A percentile compares a stretch with the other conserved stretches of the same genome.
phyloP scores from a whole-genome alignment of 2,113 vertebrate species.

The Bos indicus region DNA sequence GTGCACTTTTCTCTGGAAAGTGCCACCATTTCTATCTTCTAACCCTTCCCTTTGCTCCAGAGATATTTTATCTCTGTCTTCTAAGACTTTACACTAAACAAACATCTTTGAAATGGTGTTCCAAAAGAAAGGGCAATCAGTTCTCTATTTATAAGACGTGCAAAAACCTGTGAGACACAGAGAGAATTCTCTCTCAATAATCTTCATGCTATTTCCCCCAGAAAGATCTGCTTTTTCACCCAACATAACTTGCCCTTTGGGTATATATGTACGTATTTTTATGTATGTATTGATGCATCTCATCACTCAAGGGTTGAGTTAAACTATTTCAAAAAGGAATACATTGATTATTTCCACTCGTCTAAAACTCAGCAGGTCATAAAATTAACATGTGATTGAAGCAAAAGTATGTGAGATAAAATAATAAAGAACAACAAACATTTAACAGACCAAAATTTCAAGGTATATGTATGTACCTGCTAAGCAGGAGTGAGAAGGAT shows the following conservation, averaged over 20 bases:
- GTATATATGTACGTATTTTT: not conserved
- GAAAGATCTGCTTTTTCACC: not conserved
- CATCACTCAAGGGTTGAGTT: not conserved
- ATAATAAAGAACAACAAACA: not conserved
- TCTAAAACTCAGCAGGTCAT: not conserved
- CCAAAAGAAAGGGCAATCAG: not conserved
- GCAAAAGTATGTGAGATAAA: not conserved
- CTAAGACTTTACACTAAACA: not conserved
- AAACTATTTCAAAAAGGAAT: not conserved
- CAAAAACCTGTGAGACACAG: not conserved
- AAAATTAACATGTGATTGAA: not conserved
- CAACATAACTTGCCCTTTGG: not conserved
- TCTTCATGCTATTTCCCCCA: not conserved
- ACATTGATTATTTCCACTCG: not conserved
- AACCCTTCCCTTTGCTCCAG: not conserved
- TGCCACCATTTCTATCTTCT: not conserved
- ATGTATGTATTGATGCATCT: not conserved
- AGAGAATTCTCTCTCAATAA: not conserved
- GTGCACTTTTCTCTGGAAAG: not conserved
- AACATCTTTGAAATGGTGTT: not conserved
- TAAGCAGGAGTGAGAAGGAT: not conserved
- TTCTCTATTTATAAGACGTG: not conserved
- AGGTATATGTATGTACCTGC: not conserved
- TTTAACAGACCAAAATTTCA: not conserved
- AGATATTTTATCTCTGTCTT: not conserved